phyloP scores from a whole-genome alignment of 2,113 vertebrate species.

The Sialia sialis region DNA sequence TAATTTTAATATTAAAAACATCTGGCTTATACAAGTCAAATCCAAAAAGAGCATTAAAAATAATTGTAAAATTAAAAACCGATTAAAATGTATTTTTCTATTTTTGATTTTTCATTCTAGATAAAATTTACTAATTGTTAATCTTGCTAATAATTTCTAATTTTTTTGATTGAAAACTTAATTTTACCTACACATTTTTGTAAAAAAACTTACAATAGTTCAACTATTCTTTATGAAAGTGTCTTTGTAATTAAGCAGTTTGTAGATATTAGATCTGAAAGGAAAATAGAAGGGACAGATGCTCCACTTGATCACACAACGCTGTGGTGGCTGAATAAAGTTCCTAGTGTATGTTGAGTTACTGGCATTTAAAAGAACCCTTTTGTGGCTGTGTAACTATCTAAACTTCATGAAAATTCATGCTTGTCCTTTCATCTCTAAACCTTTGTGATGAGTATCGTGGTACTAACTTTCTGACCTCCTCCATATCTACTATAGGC shows the following conservation, averaged over 20 bases:
- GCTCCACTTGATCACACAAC: not conserved
- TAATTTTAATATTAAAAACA: not conserved
- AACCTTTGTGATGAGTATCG: not conserved
- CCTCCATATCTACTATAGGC: not conserved
- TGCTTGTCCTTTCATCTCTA: not conserved
- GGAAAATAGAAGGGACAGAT: not conserved
- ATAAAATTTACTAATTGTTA: not conserved
- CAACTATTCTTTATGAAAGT: not conserved
- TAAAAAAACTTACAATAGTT: not conserved
- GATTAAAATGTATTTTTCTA: not conserved
- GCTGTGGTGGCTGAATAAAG: not conserved
- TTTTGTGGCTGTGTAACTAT: not conserved
- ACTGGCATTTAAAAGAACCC: not conserved
- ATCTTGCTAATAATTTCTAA: not conserved
- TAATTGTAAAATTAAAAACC: not conserved
- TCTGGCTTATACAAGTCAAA: not conserved
- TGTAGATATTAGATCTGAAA: not conserved
- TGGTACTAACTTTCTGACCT: not conserved
- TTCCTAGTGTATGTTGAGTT: not conserved
- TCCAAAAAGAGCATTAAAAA: not conserved
- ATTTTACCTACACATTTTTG: not conserved
- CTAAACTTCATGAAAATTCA: not conserved
- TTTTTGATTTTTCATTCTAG: not conserved
- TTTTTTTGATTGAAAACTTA: not conserved
- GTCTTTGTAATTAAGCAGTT: not conserved